Conservation (phyloP, 2,888 invertebrate species). For the Tetropium fuscum region DNA sequence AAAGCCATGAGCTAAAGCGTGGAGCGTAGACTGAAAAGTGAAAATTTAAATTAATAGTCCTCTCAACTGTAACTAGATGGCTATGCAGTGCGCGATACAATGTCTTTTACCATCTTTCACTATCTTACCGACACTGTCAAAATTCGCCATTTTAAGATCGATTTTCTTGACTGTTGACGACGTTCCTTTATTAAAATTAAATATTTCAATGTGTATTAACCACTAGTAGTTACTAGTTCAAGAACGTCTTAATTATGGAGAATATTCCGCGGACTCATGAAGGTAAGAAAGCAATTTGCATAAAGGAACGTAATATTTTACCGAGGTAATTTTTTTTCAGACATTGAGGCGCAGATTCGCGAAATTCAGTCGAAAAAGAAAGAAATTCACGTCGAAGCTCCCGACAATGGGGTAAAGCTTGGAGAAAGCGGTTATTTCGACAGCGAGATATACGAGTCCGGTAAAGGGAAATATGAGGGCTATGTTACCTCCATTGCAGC, state of each 20-base stretch:
- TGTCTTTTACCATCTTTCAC: too few species aligned
- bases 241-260: constrained; percentile 71
- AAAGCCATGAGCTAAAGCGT: too few species aligned
- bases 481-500: constrained; percentile 97
- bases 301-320: too few species aligned
- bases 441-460: constrained; percentile 91
- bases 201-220: background rate
- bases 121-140: background rate
- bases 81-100: too few species aligned
- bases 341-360: constrained; percentile 94
- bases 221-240: background rate
- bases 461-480: constrained; percentile 85
- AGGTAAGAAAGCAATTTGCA: too few species aligned
- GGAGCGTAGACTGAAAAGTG: too few species aligned
- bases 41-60: too few species aligned
- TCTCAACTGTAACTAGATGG: too few species aligned
- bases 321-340: constrained; percentile 68
- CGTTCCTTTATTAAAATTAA: too few species aligned
- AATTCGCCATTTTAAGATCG: background rate
- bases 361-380: constrained; percentile 92
- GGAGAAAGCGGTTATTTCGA: constrained; percentile 90
- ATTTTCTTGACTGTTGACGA: too few species aligned
- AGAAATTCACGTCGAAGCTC: constrained; percentile 69
- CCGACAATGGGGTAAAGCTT: constrained; percentile 83
- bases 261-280: constrained; percentile 85